phyloP scores from a whole-genome alignment of 35 echinoderm and acorn worm species.

The Antedon bifida region DNA sequence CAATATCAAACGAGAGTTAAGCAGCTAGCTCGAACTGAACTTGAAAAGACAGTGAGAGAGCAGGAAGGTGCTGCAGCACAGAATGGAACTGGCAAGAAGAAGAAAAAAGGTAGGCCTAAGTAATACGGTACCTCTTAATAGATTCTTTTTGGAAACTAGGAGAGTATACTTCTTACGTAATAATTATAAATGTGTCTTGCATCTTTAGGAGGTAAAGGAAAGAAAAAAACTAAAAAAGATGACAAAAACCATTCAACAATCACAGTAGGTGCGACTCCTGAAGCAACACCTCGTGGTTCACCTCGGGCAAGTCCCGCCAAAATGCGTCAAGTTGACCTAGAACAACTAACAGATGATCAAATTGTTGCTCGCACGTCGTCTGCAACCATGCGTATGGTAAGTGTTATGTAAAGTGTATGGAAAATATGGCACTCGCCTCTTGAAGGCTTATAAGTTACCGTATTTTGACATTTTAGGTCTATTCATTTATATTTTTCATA shows the following conservation, averaged over 20 bases:
- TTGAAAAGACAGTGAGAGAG: neutral
- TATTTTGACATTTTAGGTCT: too few species aligned
- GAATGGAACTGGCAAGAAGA: neutral
- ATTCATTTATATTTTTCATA: neutral
- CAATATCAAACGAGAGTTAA: neutral
- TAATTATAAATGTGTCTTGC: too few species aligned
- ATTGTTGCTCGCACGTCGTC: neutral
- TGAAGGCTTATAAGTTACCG: too few species aligned
- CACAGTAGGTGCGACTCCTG: neutral
- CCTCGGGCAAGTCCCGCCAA: neutral
- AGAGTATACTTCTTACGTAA: too few species aligned
- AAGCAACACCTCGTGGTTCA: neutral
- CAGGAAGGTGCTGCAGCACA: neutral
- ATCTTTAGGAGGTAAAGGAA: neutral
- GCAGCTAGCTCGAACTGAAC: neutral
- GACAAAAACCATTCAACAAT: neutral
- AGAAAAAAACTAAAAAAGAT: neutral
- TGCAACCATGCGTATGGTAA: neutral
- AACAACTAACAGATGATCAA: neutral
- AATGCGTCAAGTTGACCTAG: neutral
- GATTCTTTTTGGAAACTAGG: too few species aligned
- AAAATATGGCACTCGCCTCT: too few species aligned
- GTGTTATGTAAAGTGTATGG: too few species aligned
- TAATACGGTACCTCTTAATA: too few species aligned
- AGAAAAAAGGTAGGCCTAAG: neutral